Conservation (phyloP, 2,888 invertebrate species). For the Alsophila aescularia region DNA sequence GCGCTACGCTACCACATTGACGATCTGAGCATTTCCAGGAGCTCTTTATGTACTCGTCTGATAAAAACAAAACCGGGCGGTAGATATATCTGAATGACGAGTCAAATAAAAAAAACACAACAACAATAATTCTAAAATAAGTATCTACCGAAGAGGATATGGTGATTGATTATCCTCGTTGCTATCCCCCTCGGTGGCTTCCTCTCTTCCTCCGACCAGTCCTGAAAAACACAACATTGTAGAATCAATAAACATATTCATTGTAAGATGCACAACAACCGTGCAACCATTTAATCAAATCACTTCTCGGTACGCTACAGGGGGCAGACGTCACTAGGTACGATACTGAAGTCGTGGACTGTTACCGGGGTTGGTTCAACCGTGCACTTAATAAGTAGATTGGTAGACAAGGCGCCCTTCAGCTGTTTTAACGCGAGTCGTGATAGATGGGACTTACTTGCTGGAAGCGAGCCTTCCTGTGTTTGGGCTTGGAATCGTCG, state of each 20-base stretch:
- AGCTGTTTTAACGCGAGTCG: not conserved
- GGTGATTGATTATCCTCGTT: constrained; percentile 83
- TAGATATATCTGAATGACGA: no score
- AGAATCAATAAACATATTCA: not conserved
- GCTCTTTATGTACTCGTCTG: no score
- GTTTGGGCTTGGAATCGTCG: constrained; percentile 87
- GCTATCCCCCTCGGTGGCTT: constrained; percentile 81
- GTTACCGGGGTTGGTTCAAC: constrained; percentile 3
- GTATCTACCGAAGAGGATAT: constrained; percentile 81
- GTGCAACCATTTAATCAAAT: constrained; percentile 14
- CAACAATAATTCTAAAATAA: constrained; percentile 30
- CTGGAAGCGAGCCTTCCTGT: constrained; percentile 94
- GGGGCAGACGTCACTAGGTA: constrained; percentile 44
- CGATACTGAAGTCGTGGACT: constrained; percentile 19
- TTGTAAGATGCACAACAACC: constrained; percentile 14
- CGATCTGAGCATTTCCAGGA: no score
- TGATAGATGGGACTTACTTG: constrained; percentile 82
- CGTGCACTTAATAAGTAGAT: constrained; percentile 15
- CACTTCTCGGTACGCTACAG: constrained; percentile 30
- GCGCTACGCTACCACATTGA: no score
- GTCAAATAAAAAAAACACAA: no score
- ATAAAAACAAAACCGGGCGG: no score
- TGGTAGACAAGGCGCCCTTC: not conserved
- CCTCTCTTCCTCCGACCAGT: constrained; percentile 83
- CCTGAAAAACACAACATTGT: constrained; percentile 54